phyloP scores from a whole-genome alignment of 1,140 invertebrate species.

The Euglossa dilemma region DNA sequence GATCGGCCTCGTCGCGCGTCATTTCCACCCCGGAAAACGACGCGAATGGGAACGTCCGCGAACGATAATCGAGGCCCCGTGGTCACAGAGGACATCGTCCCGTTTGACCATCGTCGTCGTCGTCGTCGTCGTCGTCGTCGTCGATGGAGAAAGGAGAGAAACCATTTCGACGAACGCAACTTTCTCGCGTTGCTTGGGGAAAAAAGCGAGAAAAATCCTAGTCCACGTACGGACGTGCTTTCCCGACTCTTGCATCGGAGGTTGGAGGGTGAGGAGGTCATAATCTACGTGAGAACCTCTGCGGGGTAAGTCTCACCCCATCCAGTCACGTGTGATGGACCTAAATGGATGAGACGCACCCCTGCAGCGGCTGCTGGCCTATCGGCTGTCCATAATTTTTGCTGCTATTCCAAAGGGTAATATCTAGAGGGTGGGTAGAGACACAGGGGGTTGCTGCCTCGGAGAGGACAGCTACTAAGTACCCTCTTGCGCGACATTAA shows the following conservation, averaged over 20 bases:
- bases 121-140: too few relatives aligned
- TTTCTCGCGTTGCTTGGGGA: neutral
- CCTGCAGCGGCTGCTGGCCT: slow-evolving; percentile 70
- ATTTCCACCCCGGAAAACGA: too few relatives aligned
- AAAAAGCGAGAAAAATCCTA: slow-evolving; percentile 6
- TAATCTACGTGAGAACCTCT: slow-evolving; percentile 82
- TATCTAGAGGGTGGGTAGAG: slow-evolving; percentile 63
- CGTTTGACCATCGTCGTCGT: too few relatives aligned
- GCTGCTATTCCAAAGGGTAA: slow-evolving; percentile 76
- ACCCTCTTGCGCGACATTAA: slow-evolving; percentile 67
- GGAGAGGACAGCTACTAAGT: slow-evolving; percentile 66
- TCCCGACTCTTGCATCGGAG: neutral
- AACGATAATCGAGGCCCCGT: too few relatives aligned
- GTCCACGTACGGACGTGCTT: neutral
- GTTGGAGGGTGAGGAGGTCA: slow-evolving; percentile 52
- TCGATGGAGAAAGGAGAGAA: too few relatives aligned
- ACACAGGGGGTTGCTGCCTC: slow-evolving; percentile 34
- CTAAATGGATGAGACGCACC: slow-evolving; percentile 83
- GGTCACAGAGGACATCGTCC: too few relatives aligned
- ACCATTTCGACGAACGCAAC: neutral
- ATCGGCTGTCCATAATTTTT: slow-evolving; percentile 78
- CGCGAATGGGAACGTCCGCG: too few relatives aligned
- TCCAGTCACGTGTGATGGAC: slow-evolving; percentile 83
- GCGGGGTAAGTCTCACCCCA: slow-evolving; percentile 81
- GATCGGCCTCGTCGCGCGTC: slow-evolving; percentile 40